Conservation (phyloP, 2,797 vertebrate species). For the Rhinophrynus dorsalis region DNA sequence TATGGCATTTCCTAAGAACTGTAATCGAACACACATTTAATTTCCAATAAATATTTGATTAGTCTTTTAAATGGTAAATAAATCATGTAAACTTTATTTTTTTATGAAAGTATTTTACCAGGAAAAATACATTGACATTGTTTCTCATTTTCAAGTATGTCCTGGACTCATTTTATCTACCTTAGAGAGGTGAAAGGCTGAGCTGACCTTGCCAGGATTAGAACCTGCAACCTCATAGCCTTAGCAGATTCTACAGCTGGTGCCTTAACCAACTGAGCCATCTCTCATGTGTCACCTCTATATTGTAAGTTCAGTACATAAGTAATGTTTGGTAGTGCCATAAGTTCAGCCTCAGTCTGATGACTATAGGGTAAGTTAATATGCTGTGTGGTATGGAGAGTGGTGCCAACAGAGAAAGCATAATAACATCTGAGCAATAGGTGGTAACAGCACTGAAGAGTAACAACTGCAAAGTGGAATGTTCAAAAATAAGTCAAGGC, state of each 20-base stretch:
- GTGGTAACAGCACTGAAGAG: background rate
- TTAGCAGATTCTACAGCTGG: no score
- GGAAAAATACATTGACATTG: no score
- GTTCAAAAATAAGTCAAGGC: no score
- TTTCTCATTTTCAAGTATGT: no score
- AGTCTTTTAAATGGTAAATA: background rate
- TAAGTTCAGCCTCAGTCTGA: background rate
- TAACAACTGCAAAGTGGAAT: no score
- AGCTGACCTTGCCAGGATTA: no score
- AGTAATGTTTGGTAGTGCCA: background rate
- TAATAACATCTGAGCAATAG: background rate
- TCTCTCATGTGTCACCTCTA: background rate
- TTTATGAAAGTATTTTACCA: no score
- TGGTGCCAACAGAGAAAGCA: background rate
- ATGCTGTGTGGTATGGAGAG: background rate
- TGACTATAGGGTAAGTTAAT: background rate
- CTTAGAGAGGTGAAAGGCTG: no score
- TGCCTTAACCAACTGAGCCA: no score
- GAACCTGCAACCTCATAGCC: no score
- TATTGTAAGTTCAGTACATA: background rate
- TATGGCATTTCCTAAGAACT: background rate
- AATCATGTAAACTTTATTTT: background rate
- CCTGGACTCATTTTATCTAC: no score
- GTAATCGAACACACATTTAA: slow-evolving; percentile 8
- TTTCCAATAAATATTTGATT: slow-evolving; percentile 7